Conservation (phyloP, 1,140 invertebrate species). For the Diachasma alloeum region DNA sequence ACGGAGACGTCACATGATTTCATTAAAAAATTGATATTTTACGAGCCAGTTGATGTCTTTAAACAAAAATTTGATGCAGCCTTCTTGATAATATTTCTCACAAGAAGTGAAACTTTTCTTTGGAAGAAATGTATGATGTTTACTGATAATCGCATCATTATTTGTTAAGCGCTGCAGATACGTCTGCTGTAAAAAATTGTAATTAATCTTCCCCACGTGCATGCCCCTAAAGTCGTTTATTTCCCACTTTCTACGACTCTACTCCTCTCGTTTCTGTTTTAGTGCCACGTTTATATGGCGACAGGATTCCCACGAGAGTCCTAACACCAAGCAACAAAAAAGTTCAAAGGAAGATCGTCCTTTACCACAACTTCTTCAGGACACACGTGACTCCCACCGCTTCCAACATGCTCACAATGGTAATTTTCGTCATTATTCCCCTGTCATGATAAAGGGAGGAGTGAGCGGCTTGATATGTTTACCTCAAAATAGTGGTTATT, state of each 20-base stretch:
- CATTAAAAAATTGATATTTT: no score
- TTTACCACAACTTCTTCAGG: slow-evolving; percentile 82
- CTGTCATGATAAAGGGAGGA: not conserved
- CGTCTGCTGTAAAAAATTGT: no score
- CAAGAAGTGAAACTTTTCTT: no score
- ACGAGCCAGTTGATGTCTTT: no score
- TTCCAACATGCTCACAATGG: slow-evolving; percentile 84
- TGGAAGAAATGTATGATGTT: no score
- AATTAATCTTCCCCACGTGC: no score
- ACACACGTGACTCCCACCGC: slow-evolving; percentile 76
- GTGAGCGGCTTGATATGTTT: not conserved
- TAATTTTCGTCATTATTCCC: slow-evolving; percentile 55
- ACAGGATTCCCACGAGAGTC: slow-evolving; percentile 69
- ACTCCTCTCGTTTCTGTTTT: slow-evolving; percentile 29
- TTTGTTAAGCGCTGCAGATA: no score
- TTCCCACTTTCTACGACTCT: not conserved
- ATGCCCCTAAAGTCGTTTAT: not conserved
- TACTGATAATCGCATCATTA: no score
- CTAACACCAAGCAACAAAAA: slow-evolving; percentile 68
- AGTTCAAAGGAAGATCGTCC: slow-evolving; percentile 76
- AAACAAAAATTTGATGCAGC: no score
- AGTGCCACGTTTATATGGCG: slow-evolving; percentile 69
- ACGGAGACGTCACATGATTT: no score
- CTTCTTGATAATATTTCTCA: no score
- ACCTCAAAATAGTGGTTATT: not conserved